Conservation (phyloP, 2,888 invertebrate species). For the Sabatieria punctata region DNA sequence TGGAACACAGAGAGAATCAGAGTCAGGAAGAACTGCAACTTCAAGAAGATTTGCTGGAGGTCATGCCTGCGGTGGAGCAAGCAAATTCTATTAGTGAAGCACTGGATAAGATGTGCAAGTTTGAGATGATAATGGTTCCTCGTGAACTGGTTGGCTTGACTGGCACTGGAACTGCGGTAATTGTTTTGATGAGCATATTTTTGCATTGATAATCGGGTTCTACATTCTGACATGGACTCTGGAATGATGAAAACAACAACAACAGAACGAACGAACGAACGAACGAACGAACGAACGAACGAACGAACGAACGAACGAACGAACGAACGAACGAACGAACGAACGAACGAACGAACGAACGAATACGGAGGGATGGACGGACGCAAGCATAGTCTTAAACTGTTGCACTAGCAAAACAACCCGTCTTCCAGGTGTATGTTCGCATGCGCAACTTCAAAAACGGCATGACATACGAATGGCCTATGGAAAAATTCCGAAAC, state of each 20-base stretch:
- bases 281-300: too few species aligned
- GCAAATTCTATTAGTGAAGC: slow-evolving; percentile 40
- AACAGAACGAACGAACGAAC: too few species aligned
- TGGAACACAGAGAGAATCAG: not conserved
- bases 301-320: too few species aligned
- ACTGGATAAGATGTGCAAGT: slow-evolving; percentile 37
- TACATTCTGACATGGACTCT: too few species aligned
- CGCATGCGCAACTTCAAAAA: slow-evolving; percentile 36
- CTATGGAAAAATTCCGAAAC: slow-evolving; percentile 37
- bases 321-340: too few species aligned
- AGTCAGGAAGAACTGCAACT: slow-evolving; percentile 17
- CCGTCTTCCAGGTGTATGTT: slow-evolving; percentile 26
- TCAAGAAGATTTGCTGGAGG: slow-evolving; percentile 37
- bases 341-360: too few species aligned
- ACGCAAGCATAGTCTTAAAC: too few species aligned
- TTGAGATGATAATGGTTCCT: slow-evolving; percentile 37
- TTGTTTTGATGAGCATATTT: too few species aligned
- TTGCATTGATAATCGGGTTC: too few species aligned
- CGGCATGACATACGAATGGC: slow-evolving; percentile 38
- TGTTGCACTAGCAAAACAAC: too few species aligned
- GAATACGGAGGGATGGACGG: too few species aligned
- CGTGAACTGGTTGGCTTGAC: slow-evolving; percentile 36
- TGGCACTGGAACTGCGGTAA: slow-evolving; percentile 19
- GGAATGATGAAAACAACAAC: too few species aligned
- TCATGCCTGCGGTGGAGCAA: slow-evolving; percentile 38